These are phyloP conservation scores for Hipposideros armiger DNA, from an alignment of 2,113 vertebrate genomes.

Conservation along the genomic window DNA sequence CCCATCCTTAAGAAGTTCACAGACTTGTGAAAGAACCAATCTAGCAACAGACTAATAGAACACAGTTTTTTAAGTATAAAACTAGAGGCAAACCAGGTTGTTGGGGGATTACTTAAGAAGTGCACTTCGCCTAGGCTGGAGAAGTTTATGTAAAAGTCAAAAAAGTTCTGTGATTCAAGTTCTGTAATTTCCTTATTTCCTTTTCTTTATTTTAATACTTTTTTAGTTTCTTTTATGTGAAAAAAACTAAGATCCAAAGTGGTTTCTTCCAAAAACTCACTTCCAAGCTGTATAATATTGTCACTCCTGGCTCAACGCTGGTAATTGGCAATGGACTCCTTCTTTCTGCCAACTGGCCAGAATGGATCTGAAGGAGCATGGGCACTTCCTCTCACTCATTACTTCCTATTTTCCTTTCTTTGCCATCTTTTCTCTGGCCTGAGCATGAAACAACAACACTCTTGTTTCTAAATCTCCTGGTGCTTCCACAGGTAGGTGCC, in stretches of 20 bases:
- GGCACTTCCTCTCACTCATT: slow-evolving; percentile 6
- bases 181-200: slow-evolving; percentile 11
- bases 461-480: slow-evolving; percentile 6
- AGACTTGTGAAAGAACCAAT: not conserved
- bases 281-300: slow-evolving; percentile 23
- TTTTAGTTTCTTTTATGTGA: not conserved
- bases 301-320: slow-evolving; percentile 13
- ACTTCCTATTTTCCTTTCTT: slow-evolving; percentile 2
- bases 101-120: not conserved
- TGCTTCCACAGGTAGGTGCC: not conserved
- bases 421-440: not conserved
- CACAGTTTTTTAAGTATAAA: not conserved
- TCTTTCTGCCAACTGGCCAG: not conserved
- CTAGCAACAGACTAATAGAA: not conserved
- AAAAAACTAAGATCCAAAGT: slow-evolving; percentile 36
- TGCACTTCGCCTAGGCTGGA: not conserved
- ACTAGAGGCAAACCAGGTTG: not conserved
- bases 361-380: not conserved
- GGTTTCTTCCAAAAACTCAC: slow-evolving; percentile 50
- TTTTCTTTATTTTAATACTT: not conserved
- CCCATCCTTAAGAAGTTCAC: not conserved
- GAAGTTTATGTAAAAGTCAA: not conserved
- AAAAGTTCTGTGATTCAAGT: not conserved
- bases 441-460: not conserved
- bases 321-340: not conserved